Evolutionary conservation across 2,113 vertebrate genomes (phyloP).

Genomic region (Corythornis vintsioides): DNA sequence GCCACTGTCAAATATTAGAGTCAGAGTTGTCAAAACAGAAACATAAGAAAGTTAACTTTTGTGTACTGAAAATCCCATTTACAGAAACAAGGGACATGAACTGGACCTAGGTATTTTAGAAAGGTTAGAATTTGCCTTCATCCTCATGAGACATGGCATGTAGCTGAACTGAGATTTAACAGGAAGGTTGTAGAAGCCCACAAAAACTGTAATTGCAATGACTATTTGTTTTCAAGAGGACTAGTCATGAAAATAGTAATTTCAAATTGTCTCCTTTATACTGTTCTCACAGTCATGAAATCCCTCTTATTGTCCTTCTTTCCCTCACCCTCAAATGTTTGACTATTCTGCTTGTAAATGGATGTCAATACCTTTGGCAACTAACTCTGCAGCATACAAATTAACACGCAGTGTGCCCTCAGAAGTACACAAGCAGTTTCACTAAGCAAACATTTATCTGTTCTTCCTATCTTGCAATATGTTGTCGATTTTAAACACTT

Average conservation of each 20-base stretch:
- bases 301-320: not conserved
- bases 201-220: not conserved
- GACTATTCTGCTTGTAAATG: not conserved
- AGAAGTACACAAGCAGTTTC: not conserved
- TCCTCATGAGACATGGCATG: not conserved
- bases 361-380: not conserved
- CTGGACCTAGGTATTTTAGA: not conserved
- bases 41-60: not conserved
- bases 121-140: not conserved
- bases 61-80: not conserved
- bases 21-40: not conserved
- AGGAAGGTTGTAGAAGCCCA: not conserved
- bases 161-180: not conserved
- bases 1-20: not conserved
- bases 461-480: not conserved
- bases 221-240: not conserved
- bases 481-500: not conserved
- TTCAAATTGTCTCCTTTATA: not conserved
- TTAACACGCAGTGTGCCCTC: not conserved
- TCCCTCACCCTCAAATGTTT: not conserved
- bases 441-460: not conserved
- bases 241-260: not conserved
- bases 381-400: not conserved
- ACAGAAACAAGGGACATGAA: not conserved
- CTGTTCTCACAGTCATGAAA: not conserved